Evolutionary conservation across 2,888 invertebrate genomes (phyloP), one percentile per base, ranked within the genome.

Genomic region (Schizaphis graminum): DNA sequence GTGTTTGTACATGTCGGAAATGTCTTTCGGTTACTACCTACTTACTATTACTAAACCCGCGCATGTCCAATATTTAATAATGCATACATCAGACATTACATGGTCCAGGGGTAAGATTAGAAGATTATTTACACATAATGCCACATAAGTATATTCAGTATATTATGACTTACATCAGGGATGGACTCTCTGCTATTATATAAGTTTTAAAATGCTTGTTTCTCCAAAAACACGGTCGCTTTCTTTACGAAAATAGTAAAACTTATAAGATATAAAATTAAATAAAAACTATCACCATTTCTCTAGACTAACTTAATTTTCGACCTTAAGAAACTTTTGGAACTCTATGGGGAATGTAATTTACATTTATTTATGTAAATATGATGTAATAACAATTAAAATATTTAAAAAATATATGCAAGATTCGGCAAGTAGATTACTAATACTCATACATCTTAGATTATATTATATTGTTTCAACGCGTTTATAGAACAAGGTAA

Each of bases 1-100:
- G 57, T 44, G 41, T 89, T 57, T 89, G 57, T 57, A 89, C 53
- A 89, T 16, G 89, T 89, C 89, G 89, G 89, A 57, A 89, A 89
- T 89, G 57, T 89, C 41, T 89, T 89, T 57, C 57, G 16, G 28
- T 26, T 35, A 56, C 88, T 21, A 44, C 44, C 3, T n/a, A n/a
- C 41, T 10, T 10, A 85, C 21, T 21, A 88, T 77, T 26, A 56
- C 47, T 47, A 41, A 56, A 88, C 53, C 3, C 11, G 88, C 26
- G 88, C 24, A 41, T 41, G 35, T 21, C 35, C 77, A 3, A 77
- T 77, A 21, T 77, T 24, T 49, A 47, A 16, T 88, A 88, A 56
- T 26, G 56, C 10, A 41, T 88, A 56, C 5, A 41, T 56, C 56
- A 11, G 35, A 35, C 35, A 26, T 35, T 35, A 28, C 85, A 4